Evolutionary conservation across 2,888 invertebrate genomes (phyloP), one percentile per base, ranked within the genome.

Genomic region (Pyrrhia umbra): DNA sequence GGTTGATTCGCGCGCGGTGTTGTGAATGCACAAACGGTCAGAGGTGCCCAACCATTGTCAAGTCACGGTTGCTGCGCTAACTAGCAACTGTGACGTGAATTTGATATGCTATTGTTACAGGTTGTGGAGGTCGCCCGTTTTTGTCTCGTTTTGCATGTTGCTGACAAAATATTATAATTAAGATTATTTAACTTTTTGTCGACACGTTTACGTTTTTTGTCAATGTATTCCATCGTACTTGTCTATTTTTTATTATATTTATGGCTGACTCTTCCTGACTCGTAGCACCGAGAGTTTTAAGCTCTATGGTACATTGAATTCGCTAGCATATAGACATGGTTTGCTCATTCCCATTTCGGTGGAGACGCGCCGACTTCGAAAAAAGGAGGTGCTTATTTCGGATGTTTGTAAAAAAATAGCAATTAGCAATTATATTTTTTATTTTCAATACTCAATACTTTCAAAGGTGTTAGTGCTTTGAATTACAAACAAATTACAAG

Each of bases 81-180:
- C 82, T 80, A 86, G 82, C 85, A 70, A 82, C 87, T 90, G 88
- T 88, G 83, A 88, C 88, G 83, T 61, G 80, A 83, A 90, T 88
- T 88, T 88, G 88, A 90, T 90, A 90, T 84, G 85, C 81, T 77
- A 87, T 90, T 90, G 89, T 90, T 81, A 72, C 30, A 46, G 71
- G 74, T 68, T 80, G 40, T 39, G 82, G 82, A 86, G 86, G 88
- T 77, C 85, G 50, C 15, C 40, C 21, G 66, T 75, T 81, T 79
- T 82, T 75, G 60, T 67, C 56, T 51, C 39, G 25, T 66, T 70
- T 71, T 63, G 70, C 68, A 68, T 71, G 62, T 70, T 23, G 55
- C 47, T 64, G 59, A 64, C 68, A 56, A 75, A 77, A 70, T 78
- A 75, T 68, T 68, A 51, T 59, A 59, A 61, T 60, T 40, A 52